phyloP scores from a whole-genome alignment of 1,140 invertebrate species.

The Scaptomyza graminum region DNA sequence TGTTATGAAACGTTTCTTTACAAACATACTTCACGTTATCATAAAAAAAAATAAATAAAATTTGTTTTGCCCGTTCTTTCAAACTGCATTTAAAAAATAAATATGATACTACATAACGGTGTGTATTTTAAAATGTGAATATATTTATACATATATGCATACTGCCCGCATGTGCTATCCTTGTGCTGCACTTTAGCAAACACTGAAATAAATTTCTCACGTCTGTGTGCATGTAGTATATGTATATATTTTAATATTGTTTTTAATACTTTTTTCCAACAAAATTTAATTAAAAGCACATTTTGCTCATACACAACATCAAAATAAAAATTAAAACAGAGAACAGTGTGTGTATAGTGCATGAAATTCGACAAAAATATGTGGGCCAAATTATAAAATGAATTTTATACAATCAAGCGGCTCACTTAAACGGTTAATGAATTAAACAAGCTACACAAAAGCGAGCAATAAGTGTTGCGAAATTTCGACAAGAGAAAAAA shows the following conservation, averaged over 20 bases:
- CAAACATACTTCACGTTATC: neutral
- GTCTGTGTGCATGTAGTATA: neutral
- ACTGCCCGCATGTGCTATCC: neutral
- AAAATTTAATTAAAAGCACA: slow-evolving; percentile 57
- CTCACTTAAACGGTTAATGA: slow-evolving; percentile 29
- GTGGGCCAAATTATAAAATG: slow-evolving; percentile 34
- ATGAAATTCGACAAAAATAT: slow-evolving; percentile 36
- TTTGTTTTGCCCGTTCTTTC: neutral
- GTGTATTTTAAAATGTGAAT: slow-evolving; percentile 4
- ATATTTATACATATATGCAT: slow-evolving; percentile 2
- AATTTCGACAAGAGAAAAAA: neutral
- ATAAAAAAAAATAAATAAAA: slow-evolving; percentile 10
- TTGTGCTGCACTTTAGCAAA: slow-evolving; percentile 11
- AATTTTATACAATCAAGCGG: slow-evolving; percentile 24
- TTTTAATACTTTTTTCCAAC: slow-evolving; percentile 19
- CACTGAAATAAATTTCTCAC: slow-evolving; percentile 4
- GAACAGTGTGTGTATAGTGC: slow-evolving; percentile 11
- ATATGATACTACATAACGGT: neutral
- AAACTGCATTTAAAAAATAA: neutral
- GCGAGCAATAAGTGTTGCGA: neutral
- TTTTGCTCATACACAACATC: slow-evolving; percentile 16
- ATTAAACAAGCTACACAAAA: slow-evolving; percentile 14
- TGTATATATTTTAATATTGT: slow-evolving; percentile 3
- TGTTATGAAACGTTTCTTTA: neutral
- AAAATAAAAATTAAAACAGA: slow-evolving; percentile 12